Conservation (phyloP, 2,797 vertebrate species). For the Danio jaintianensis region DNA sequence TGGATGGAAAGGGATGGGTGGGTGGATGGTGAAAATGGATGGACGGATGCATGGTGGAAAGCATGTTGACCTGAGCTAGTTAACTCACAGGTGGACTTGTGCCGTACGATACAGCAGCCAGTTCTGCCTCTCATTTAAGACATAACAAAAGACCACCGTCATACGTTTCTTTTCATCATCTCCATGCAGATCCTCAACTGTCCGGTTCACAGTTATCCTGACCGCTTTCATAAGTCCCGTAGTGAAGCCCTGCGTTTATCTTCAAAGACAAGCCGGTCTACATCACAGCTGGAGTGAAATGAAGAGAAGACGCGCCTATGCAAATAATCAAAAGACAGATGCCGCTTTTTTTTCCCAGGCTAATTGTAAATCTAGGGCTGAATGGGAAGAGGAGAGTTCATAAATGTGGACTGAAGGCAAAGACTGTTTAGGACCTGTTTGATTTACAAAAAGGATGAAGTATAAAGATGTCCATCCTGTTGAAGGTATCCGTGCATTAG, state of each 20-base stretch:
- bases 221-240: neutral
- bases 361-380: slow-evolving; percentile 63
- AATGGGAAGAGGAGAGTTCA: neutral
- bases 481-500: neutral
- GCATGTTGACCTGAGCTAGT: slow-evolving; percentile 1
- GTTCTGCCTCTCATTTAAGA: slow-evolving; percentile 20
- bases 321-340: slow-evolving; percentile 57
- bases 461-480: slow-evolving; percentile 3
- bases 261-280: slow-evolving; percentile 29
- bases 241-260: neutral
- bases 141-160: neutral
- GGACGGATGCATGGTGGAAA: too few relatives aligned
- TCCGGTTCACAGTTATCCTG: slow-evolving; percentile 2
- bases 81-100: neutral
- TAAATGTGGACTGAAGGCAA: neutral
- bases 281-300: slow-evolving; percentile 18
- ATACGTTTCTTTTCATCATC: slow-evolving; percentile 11
- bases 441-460: neutral
- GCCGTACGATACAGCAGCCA: neutral
- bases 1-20: too few relatives aligned
- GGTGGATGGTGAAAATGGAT: too few relatives aligned
- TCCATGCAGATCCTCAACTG: neutral
- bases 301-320: slow-evolving; percentile 42
- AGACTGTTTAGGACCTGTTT: neutral
- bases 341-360: slow-evolving; percentile 52